phyloP scores from a whole-genome alignment of 2,888 invertebrate species.

The Orthonevra nobilis region DNA sequence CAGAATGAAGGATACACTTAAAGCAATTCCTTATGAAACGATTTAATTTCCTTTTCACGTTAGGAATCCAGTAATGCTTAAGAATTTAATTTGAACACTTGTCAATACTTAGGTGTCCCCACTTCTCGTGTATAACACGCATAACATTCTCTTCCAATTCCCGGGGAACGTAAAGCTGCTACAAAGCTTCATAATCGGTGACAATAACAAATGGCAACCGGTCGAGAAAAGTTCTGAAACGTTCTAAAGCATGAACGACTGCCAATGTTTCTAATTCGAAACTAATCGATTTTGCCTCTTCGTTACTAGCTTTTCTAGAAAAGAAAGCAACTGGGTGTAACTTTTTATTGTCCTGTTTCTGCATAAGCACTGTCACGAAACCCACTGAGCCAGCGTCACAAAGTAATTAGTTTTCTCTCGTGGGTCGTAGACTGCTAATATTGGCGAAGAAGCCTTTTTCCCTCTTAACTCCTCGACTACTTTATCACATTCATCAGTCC shows the following conservation, averaged over 20 bases:
- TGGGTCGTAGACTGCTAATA: conserved; percentile 73
- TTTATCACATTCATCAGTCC: not conserved
- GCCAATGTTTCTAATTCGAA: too few species aligned
- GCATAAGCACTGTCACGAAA: too few species aligned
- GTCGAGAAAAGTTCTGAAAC: too few species aligned
- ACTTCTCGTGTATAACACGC: not conserved
- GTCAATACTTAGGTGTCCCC: not conserved
- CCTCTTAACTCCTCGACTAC: conserved; percentile 32
- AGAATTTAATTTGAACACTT: too few species aligned
- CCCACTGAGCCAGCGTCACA: conserved; percentile 65
- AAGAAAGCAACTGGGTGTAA: conserved; percentile 7
- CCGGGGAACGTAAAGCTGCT: conserved; percentile 11
- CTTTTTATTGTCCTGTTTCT: conserved; percentile 10
- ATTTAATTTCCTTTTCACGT: too few species aligned
- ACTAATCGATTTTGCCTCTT: too few species aligned
- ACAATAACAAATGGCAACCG: conserved; percentile 14
- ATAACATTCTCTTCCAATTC: too few species aligned
- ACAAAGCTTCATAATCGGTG: conserved; percentile 25
- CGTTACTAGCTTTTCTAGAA: too few species aligned
- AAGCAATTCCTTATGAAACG: too few species aligned
- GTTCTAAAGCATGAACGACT: too few species aligned
- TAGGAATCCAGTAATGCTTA: too few species aligned
- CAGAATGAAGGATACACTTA: not conserved
- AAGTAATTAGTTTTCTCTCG: conserved; percentile 70
- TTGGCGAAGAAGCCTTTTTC: conserved; percentile 50